Evolutionary conservation across 2,113 vertebrate genomes (phyloP), one percentile per base, ranked within the genome.

Genomic region (Aleadryas rufinucha): DNA sequence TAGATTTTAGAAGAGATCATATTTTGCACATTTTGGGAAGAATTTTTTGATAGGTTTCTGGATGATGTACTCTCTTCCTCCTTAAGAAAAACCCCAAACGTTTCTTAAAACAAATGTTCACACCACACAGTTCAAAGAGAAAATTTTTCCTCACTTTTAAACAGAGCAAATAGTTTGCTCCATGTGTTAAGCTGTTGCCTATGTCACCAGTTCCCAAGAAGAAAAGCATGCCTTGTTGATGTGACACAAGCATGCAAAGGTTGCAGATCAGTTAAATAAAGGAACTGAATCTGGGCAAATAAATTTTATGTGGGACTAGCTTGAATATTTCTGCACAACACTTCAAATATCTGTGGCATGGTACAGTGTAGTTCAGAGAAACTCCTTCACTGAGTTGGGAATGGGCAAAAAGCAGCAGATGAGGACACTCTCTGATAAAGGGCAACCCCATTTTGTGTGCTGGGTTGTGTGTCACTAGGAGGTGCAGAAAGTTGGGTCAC

Each of bases 371-470:
- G 14, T 26, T 74, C 33, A 78, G 63, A 84, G 33, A 33, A 0
- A 1, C 61, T 89, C 0, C 1, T 41, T 89, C 44, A 3, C 1
- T 9, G 23, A 33, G 9, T 9, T 60, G 11, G 50, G 11, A 87
- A 41, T 57, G 9, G 22, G 17, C 1, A 1, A 83, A 93, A 87
- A 87, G 28, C 44, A 68, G 33, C 9, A 39, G 26, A 20, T 1
- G 4, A 70, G 8, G 9, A 63, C 16, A 52, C 9, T 49, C 47
- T 89, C 28, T 71, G 42, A 52, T 11, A 79, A 59, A 59, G 44
- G 20, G 4, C 3, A 60, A 20, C 11, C 17, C 26, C 2, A 56
- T 45, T 65, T 52, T 15, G 0, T 28, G 11, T 7, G 8, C 33
- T 50, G 28, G 21, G 12, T 8, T 61, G 27, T 18, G 6, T 37